These are phyloP conservation scores for Nebria brevicollis DNA, from an alignment of 2,888 invertebrate species.

Conservation along the genomic window DNA sequence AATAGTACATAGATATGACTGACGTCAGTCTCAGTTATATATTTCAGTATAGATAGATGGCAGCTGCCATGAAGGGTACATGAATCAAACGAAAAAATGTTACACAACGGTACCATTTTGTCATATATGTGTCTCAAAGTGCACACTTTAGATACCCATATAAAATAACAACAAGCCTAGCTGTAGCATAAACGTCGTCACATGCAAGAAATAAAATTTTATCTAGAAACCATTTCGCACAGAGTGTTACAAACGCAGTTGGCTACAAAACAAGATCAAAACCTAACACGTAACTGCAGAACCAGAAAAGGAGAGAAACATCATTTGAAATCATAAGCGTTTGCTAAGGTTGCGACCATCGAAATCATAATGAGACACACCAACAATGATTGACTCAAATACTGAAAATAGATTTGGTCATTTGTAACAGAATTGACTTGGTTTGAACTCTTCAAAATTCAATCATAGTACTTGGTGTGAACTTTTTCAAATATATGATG, in stretches of 20 bases:
- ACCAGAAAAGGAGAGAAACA: neutral
- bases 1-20: neutral
- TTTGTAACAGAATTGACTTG: neutral
- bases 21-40: neutral
- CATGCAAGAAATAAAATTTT: neutral
- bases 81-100: neutral
- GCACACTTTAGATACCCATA: neutral
- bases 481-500: neutral
- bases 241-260: neutral
- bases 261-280: neutral
- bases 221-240: neutral
- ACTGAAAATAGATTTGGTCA: neutral
- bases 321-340: too few relatives aligned
- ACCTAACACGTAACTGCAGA: neutral
- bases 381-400: neutral
- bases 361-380: neutral
- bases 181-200: neutral
- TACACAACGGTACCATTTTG: neutral
- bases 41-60: neutral
- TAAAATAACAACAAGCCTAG: constrained; percentile 1
- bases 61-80: neutral
- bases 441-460: neutral
- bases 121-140: neutral
- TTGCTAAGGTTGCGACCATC: neutral
- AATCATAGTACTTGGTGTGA: neutral